Evolutionary conservation across 2,797 vertebrate species (phyloP).

Genomic region (Eurystomus glaucurus): DNA sequence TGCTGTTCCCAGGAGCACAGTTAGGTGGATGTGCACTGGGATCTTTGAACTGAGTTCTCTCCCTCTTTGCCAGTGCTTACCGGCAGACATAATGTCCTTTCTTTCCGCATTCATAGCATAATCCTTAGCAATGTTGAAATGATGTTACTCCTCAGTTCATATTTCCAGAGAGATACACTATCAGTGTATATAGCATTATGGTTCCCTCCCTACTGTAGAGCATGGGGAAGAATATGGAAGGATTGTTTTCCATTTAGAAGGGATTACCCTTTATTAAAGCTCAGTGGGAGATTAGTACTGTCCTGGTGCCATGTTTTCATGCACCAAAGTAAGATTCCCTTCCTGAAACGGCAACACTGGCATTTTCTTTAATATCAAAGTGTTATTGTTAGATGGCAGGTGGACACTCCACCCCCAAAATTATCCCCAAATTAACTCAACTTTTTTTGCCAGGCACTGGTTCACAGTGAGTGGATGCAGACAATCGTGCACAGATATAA

Average conservation of each 20-base stretch:
- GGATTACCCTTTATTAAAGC: neutral
- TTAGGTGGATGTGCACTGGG: neutral
- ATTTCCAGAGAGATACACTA: neutral
- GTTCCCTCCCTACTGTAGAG: neutral
- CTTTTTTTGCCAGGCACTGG: neutral
- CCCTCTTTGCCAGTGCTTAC: neutral
- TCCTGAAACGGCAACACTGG: neutral
- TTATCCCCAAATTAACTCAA: neutral
- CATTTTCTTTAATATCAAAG: neutral
- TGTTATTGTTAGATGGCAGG: neutral
- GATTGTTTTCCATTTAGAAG: neutral
- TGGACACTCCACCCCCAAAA: neutral
- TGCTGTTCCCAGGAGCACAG: fast-evolving
- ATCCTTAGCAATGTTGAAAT: neutral
- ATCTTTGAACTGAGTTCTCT: neutral
- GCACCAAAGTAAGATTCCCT: neutral
- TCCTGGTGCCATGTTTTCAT: neutral
- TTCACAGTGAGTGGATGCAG: neutral
- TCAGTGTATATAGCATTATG: neutral
- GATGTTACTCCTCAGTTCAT: neutral
- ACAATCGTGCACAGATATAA: neutral
- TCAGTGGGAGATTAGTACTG: neutral
- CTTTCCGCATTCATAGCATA: neutral
- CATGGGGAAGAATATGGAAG: neutral
- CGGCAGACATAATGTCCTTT: neutral